Base-by-base conservation (phyloP, 2,888 invertebrate species). In the Drosophila bunnanda region DNA sequence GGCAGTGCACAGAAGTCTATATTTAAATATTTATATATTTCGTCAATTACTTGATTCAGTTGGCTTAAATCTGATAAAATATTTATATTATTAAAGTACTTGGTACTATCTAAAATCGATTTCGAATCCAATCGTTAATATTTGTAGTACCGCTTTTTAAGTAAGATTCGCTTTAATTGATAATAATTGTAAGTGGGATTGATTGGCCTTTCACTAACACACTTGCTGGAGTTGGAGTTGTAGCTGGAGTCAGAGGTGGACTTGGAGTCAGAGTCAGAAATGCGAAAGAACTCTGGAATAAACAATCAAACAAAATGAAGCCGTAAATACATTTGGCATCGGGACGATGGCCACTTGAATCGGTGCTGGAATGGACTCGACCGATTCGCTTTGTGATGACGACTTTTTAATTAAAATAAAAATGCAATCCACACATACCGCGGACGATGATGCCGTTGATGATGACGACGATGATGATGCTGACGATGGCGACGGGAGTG, bases 371-470 rank as follows among this genome's bases (percentile, higher is more conserved):
- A 67, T 68, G 53, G 68, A 57, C 68, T 77, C 75, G 65, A 66
- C 78, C 52, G 76, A 61, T 58, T 73, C 71, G 75, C 81, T 81
- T 86, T 83, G 83, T 81, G 81, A 68, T 71, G 73, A 67, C 78
- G 78, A 84, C 78, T 80, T 83, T 82, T 83, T 83, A 84, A 83
- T 83, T 83, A 83, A 83, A 80, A 83, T 80, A 80, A 83, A 83
- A 83, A 86, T 83, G 81, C 81, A 80, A 75, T 71, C 72, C 78
- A 74, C 81, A 78, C 76, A 72, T 76, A 56, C 76, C 38, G 30
- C 36, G 43, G 34, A 43, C 53, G 69, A 46, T 56, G 52, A 53
- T 57, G 62, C n/a, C 22, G 39, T 17, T 30, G 50, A 20, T 50
- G 50, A 50, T 20, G 28, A 36, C 34, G 64, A 39, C 30, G 39